Evolutionary conservation across 1,140 invertebrate species (phyloP).

Genomic region (Pararge aegeria): DNA sequence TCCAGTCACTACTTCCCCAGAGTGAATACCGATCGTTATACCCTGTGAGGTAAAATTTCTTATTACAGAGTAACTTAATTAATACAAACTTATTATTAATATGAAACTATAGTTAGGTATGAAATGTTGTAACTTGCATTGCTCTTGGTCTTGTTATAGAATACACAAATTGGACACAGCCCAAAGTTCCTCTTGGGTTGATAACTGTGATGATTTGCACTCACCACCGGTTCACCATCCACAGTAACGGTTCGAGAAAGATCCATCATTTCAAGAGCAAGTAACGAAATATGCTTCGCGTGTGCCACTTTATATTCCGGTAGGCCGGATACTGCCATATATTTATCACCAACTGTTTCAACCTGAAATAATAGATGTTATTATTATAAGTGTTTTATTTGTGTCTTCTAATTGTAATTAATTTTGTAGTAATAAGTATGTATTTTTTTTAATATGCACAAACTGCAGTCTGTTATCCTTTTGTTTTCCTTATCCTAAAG

Average conservation of each 20-base stretch:
- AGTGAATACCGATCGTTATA: conserved; percentile 98
- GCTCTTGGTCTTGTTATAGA: no score
- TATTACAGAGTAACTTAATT: not conserved
- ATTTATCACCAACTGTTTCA: conserved; percentile 99
- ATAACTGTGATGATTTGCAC: no score
- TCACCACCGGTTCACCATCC: conserved; percentile 91
- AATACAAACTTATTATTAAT: no score
- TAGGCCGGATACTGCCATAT: conserved; percentile 98
- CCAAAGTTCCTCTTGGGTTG: no score
- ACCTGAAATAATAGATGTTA: conserved; percentile 84
- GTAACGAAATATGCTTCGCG: conserved; percentile 94
- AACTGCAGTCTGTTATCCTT: no score
- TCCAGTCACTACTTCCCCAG: conserved; percentile 97
- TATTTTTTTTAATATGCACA: no score
- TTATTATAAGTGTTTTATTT: conserved; percentile 7
- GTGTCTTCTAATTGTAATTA: no score
- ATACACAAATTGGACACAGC: no score
- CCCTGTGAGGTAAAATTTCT: conserved; percentile 80
- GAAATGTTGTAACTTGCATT: no score
- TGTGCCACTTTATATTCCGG: conserved; percentile 95
- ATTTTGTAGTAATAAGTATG: no score
- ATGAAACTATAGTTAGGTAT: no score
- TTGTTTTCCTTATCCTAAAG: no score
- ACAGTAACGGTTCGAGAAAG: conserved; percentile 91
- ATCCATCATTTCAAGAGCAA: conserved; percentile 98